Evolutionary conservation across 1,140 invertebrate genomes (phyloP).

Genomic region (Drosophila asahinai): DNA sequence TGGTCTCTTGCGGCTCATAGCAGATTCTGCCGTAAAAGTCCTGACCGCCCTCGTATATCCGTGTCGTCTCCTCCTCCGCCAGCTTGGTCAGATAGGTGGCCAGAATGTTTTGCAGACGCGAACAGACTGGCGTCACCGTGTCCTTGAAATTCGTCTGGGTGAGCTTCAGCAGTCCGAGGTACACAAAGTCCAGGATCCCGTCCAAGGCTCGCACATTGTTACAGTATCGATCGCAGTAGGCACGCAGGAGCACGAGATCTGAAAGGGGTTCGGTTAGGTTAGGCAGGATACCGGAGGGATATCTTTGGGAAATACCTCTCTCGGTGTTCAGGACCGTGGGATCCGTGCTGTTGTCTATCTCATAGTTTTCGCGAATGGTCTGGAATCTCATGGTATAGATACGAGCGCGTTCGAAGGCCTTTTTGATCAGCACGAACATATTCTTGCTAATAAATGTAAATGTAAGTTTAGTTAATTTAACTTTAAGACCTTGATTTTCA

Average conservation of each 20-base stretch:
- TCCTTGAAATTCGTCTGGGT: conserved; percentile 90
- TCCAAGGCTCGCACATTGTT: conserved; percentile 88
- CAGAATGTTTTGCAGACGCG: conserved; percentile 88
- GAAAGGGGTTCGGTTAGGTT: neutral
- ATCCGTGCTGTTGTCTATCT: conserved; percentile 89
- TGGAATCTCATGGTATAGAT: conserved; percentile 89
- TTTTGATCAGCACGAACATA: conserved; percentile 53
- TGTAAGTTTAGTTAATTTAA: neutral
- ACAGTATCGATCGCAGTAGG: conserved; percentile 87
- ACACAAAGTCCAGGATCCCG: conserved; percentile 87
- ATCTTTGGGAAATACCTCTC: conserved; percentile 52
- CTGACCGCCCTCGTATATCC: conserved; percentile 87
- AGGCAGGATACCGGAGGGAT: too few species aligned
- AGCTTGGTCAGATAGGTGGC: conserved; percentile 87
- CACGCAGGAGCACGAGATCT: conserved; percentile 87
- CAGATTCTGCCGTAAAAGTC: conserved; percentile 88
- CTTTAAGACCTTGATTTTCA: too few species aligned
- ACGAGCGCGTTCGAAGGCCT: conserved; percentile 87
- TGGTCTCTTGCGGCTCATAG: conserved; percentile 87
- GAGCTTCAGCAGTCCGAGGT: conserved; percentile 89
- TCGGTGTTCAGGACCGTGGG: conserved; percentile 86
- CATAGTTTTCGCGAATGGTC: conserved; percentile 88
- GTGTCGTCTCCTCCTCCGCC: conserved; percentile 87
- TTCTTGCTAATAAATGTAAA: conserved; percentile 47
- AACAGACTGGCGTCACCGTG: conserved; percentile 89